A percentile compares a stretch with the other conserved stretches of the same genome.
Evolutionary conservation across 2,113 vertebrate genomes (phyloP).

Genomic region (Probosciger aterrimus): DNA sequence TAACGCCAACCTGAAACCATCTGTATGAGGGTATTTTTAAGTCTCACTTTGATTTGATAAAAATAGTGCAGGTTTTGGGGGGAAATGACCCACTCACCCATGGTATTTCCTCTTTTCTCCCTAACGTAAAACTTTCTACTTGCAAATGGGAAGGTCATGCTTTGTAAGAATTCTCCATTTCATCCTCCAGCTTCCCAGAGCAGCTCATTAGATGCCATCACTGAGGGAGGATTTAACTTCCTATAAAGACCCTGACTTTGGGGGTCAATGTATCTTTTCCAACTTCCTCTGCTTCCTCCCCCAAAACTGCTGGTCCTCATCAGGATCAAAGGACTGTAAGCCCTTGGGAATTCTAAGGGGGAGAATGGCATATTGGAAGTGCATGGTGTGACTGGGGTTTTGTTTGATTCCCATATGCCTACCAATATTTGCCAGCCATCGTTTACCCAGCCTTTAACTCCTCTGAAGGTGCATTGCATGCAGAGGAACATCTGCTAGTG

Average conservation of each 20-base stretch:
- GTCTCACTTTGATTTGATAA: not conserved
- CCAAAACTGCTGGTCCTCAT: not conserved
- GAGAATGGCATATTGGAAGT: fast-evolving
- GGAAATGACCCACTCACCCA: not conserved
- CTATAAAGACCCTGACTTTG: not conserved
- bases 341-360: not conserved
- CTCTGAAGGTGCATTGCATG: not conserved
- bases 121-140: not conserved
- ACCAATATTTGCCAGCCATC: not conserved
- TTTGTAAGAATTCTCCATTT: not conserved
- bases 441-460: not conserved
- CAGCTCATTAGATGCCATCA: not conserved
- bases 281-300: not conserved
- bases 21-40: not conserved
- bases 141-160: not conserved
- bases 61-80: not conserved
- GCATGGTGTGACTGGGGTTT: not conserved
- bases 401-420: not conserved
- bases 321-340: not conserved
- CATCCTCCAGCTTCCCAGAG: not conserved
- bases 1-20: not conserved
- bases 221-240: not conserved
- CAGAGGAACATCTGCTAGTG: not conserved
- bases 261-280: not conserved
- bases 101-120: not conserved